Evolutionary conservation across 2,888 invertebrate species (phyloP).

Genomic region (Teleiodes luculella): DNA sequence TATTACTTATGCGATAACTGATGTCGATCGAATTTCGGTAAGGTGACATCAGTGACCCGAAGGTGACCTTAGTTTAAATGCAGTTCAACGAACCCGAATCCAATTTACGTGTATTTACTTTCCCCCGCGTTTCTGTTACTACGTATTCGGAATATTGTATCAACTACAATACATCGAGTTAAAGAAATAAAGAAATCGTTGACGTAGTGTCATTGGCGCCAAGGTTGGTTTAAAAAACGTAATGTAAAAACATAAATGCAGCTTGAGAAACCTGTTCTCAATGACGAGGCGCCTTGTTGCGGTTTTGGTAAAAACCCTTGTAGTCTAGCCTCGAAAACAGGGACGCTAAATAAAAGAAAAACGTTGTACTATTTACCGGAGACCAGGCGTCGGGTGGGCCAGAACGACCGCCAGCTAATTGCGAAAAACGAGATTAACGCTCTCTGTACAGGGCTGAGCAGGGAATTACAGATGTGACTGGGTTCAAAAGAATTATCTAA

Average conservation of each 20-base stretch:
- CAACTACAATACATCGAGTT: too few relatives aligned
- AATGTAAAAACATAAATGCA: slow-evolving; percentile 10
- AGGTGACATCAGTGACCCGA: slow-evolving; percentile 71
- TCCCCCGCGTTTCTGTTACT: neutral
- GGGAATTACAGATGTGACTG: too few relatives aligned
- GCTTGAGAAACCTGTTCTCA: slow-evolving; percentile 29
- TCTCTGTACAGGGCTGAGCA: slow-evolving; percentile 62
- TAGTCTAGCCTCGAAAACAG: slow-evolving; percentile 43
- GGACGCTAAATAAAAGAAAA: slow-evolving; percentile 49
- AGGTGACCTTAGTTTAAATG: slow-evolving; percentile 61
- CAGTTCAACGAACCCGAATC: slow-evolving; percentile 59
- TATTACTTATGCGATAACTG: slow-evolving; percentile 34
- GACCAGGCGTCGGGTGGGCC: slow-evolving; percentile 49
- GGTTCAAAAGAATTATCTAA: too few relatives aligned
- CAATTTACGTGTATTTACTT: slow-evolving; percentile 15
- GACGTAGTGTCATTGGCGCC: neutral
- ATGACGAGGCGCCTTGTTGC: slow-evolving; percentile 30
- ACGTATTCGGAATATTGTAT: neutral
- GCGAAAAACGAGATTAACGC: slow-evolving; percentile 74
- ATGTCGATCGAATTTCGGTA: slow-evolving; percentile 69
- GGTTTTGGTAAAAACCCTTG: slow-evolving; percentile 37
- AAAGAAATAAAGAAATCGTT: neutral
- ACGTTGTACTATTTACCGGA: slow-evolving; percentile 54
- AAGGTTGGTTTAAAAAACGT: neutral
- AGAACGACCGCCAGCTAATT: slow-evolving; percentile 64